These are phyloP conservation scores for Campylomormyrus numenius DNA, from an alignment of 2,113 vertebrate species.

Conservation along the genomic window DNA sequence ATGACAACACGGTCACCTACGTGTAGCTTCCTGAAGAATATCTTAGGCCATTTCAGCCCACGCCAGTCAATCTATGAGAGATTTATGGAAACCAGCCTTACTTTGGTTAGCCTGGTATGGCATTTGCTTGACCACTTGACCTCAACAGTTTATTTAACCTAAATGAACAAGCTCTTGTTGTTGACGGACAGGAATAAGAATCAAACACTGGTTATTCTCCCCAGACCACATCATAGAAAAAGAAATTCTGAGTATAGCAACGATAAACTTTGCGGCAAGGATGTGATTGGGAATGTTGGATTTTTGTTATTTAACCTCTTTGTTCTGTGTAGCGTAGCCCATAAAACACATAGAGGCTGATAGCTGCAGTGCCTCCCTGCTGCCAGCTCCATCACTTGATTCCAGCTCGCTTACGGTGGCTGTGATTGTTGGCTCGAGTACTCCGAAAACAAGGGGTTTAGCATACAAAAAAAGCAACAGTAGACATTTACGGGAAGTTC, in stretches of 20 bases:
- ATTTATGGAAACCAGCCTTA: conserved; percentile 15
- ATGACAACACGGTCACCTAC: background rate
- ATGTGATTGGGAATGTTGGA: background rate
- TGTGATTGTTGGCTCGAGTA: conserved; percentile 4
- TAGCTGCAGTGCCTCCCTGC: background rate
- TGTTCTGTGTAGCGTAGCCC: background rate
- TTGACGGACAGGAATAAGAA: background rate
- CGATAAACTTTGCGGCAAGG: background rate
- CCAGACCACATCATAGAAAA: background rate
- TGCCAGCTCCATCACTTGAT: background rate
- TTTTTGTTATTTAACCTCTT: background rate
- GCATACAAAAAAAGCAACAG: background rate
- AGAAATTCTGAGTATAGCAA: background rate
- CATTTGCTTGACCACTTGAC: background rate
- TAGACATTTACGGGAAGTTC: background rate
- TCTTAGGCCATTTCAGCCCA: background rate
- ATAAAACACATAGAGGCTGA: background rate
- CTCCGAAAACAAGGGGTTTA: conserved; percentile 16
- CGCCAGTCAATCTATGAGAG: background rate
- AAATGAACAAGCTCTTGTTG: conserved; percentile 8
- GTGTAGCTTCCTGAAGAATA: background rate
- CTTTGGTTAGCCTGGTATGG: background rate
- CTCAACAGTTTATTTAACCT: conserved; percentile 15
- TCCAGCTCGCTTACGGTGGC: background rate
- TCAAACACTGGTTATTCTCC: background rate